Base-by-base conservation (phyloP, 2,113 vertebrate genomes). In the Heterochromis multidens region DNA sequence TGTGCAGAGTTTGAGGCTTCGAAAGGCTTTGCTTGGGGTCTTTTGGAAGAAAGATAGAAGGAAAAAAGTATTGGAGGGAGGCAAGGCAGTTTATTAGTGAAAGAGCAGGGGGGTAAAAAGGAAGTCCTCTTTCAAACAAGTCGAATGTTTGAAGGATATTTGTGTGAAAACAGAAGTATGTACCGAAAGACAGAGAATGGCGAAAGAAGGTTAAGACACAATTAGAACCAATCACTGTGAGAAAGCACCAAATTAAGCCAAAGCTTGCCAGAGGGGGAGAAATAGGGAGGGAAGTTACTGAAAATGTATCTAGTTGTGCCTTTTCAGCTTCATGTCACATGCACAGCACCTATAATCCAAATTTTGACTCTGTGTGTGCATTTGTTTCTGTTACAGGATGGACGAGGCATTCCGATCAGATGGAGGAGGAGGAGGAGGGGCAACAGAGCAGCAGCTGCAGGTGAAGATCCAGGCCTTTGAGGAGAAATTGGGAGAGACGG, bases 381-480 rank as follows among this genome's bases (percentile, higher is more conserved):
- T 77, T 57, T 74, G 21, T 80, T 13, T 63, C 14, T 79, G 35
- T 82, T 65, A 21, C 72, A 93, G 94, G 31, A 21, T 58, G 16
- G 90, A 93, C 7, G 91, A 90, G 79, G 79, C 79, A 1, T 61
- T 89, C 31, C 82, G 31, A 3, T 90, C 92, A 57, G 88, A 93
- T 37, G 80, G 74, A 0, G 78, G 80, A 65, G 93, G 61, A 1
- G 72, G 79, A 56, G 56, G 11, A 2, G n/a, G n/a, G n/a, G 93
- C 88, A 21, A 94, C 96, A 1, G 95, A 96, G 17, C 95, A 96
- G 92, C 96, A 92, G 10, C 95, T 97, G 13, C 96, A 97, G 89
- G 94, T 96, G 83, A 97, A 97, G 94, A 96, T 96, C 91, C 96
- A 97, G 89, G 96, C 95, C 58, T 97, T 97, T 77, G 96, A 97